phyloP scores from a whole-genome alignment of 2,797 vertebrate genomes.

The Aplochiton taeniatus region DNA sequence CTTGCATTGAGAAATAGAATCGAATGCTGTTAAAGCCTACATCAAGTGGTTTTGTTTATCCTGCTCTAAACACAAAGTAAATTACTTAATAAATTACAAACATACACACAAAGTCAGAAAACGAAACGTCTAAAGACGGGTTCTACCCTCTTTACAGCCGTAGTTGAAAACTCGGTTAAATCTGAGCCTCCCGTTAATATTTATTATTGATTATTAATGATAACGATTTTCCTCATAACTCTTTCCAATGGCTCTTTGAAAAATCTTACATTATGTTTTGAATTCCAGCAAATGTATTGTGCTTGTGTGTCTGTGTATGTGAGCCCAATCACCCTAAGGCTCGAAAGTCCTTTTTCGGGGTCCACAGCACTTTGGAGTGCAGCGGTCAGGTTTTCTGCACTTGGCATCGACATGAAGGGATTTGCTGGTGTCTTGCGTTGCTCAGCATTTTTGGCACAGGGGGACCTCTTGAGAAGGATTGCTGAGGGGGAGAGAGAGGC shows the following conservation, averaged over 20 bases:
- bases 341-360: slow-evolving; percentile 47
- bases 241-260: too few species aligned
- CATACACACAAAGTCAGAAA: too few species aligned
- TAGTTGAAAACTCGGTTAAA: too few species aligned
- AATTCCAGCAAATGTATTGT: slow-evolving; percentile 1
- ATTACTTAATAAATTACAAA: too few species aligned
- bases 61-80: too few species aligned
- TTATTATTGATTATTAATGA: too few species aligned
- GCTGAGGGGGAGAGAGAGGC: slow-evolving; percentile 35
- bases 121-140: too few species aligned
- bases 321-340: slow-evolving; percentile 44
- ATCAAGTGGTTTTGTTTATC: too few species aligned
- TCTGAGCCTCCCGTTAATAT: too few species aligned
- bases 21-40: slow-evolving; percentile 14
- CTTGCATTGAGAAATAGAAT: slow-evolving; percentile 20
- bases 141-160: too few species aligned
- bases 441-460: slow-evolving; percentile 63
- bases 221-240: too few species aligned
- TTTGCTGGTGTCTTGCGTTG: slow-evolving; percentile 59
- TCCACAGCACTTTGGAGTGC: slow-evolving; percentile 50
- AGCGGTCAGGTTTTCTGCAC: slow-evolving; percentile 34
- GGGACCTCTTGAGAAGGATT: slow-evolving; percentile 61
- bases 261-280: too few species aligned
- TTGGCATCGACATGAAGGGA: slow-evolving; percentile 50
- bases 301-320: neutral